Evolutionary conservation across 2,797 vertebrate genomes (phyloP), one percentile per base, ranked within the genome.

Genomic region (Staurois parvus): DNA sequence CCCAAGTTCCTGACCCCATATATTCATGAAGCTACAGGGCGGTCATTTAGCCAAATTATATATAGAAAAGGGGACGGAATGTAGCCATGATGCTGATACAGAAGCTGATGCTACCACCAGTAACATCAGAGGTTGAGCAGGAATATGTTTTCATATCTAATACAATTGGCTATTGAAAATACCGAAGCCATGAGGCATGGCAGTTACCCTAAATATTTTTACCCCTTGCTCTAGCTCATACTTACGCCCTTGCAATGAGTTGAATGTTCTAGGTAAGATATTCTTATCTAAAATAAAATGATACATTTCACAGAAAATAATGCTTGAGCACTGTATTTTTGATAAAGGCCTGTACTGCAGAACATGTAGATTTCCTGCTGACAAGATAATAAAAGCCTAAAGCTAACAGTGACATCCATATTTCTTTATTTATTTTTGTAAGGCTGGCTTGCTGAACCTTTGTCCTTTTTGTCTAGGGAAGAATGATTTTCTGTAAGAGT

Each of bases 371-470:
- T 59, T 59, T 12, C 21, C 52, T 59, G 52, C 52, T 59, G 52
- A 59, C 52, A 59, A 59, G 52, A 59, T 59, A 59, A 59, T 59
- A 59, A 59, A 59, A 59, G 52, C 52, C 84, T 72, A 67, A 8
- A 74, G 34, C 79, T 21, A 59, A 59, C 52, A 59, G 52, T 59
- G 52, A 59, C 52, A 59, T 12, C 21, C 21, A 59, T 59, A 21
- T 59, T 59, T 19, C 21, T 59, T 59, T 59, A 59, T 48, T 48
- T 19, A 48, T 59, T 59, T 24, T 1, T 59, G 5, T 24, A 59
- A n/a, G 6, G 5, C 21, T 5, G 21, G 52, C 21, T n/a, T 59
- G 9, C 52, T 59, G 52, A 59, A 59, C 52, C 21, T 7, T 59
- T 52, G 48, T 52, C 48, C 52, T 59, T 59, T n/a, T 59, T 59